Percentiles rank a stretch among this genome's conserved stretches.
Evolutionary conservation across 37 sponge, comb jelly and placozoan genomes (phyloP).

Genomic region (Axinella damicornis): DNA sequence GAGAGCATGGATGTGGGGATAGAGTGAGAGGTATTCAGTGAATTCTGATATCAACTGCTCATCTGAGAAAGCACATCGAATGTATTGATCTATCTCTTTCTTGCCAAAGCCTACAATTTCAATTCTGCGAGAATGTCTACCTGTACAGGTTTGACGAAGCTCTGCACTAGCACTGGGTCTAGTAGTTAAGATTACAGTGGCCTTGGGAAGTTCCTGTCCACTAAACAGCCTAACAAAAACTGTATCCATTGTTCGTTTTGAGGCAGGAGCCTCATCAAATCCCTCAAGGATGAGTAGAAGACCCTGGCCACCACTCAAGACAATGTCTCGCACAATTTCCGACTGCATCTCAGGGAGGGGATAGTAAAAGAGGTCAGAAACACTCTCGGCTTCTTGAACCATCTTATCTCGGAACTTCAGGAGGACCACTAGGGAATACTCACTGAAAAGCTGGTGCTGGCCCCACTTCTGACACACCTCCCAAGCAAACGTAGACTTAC

Average conservation of each 20-base stretch:
- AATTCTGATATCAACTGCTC: not conserved
- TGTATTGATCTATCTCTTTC: constrained; percentile 5
- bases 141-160: not conserved
- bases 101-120: constrained; percentile 32
- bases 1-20: constrained; percentile 13
- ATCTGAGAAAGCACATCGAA: not conserved
- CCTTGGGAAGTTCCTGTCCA: constrained; percentile 9
- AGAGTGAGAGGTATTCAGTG: not conserved
- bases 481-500: constrained; percentile 36
- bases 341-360: not conserved
- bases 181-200: constrained; percentile 26
- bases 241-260: not conserved
- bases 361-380: constrained; percentile 13
- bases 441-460: not conserved
- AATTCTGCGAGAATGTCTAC: not conserved
- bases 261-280: constrained; percentile 32
- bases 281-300: constrained; percentile 40
- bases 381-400: constrained; percentile 10
- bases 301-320: not conserved
- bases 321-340: not conserved
- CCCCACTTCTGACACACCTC: constrained; percentile 28
- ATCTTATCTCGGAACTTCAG: constrained; percentile 13
- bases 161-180: constrained; percentile 23
- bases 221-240: constrained; percentile 12
- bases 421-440: constrained; percentile 12